Evolutionary conservation across 2,113 vertebrate species (phyloP).

Genomic region (Cranoglanis bouderius): DNA sequence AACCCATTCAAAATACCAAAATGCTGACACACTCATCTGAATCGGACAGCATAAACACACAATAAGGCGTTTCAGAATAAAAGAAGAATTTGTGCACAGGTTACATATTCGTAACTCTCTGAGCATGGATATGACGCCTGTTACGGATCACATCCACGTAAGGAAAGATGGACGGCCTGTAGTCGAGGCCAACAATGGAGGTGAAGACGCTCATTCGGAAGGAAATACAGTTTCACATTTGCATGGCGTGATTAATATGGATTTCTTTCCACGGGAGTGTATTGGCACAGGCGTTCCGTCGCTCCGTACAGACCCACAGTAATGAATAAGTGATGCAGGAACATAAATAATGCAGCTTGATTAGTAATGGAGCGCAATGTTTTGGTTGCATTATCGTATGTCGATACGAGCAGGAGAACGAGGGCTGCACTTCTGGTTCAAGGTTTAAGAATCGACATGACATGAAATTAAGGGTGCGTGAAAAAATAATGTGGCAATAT

Average conservation of each 20-base stretch:
- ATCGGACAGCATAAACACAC: neutral
- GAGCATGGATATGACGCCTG: neutral
- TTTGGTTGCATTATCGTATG: constrained; percentile 29
- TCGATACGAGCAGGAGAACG: constrained; percentile 25
- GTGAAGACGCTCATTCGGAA: neutral
- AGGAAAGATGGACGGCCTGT: constrained; percentile 6
- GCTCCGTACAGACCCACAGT: constrained; percentile 39
- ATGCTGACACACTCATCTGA: neutral
- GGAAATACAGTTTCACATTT: constrained; percentile 45
- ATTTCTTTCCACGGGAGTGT: constrained; percentile 34
- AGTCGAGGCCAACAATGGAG: constrained; percentile 9
- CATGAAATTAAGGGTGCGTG: neutral
- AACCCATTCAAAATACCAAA: neutral
- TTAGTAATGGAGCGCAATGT: constrained; percentile 45
- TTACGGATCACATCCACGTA: neutral
- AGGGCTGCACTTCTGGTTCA: constrained; percentile 18
- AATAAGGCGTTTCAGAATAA: neutral
- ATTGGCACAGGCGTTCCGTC: constrained; percentile 40
- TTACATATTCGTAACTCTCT: neutral
- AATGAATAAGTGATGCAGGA: constrained; percentile 47
- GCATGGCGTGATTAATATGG: constrained; percentile 52
- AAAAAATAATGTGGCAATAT: neutral
- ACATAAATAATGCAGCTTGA: constrained; percentile 47
- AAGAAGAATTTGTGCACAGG: neutral
- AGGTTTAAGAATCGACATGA: neutral